Conservation (phyloP, 2,113 vertebrate species). For the Myxocyprinus asiaticus region DNA sequence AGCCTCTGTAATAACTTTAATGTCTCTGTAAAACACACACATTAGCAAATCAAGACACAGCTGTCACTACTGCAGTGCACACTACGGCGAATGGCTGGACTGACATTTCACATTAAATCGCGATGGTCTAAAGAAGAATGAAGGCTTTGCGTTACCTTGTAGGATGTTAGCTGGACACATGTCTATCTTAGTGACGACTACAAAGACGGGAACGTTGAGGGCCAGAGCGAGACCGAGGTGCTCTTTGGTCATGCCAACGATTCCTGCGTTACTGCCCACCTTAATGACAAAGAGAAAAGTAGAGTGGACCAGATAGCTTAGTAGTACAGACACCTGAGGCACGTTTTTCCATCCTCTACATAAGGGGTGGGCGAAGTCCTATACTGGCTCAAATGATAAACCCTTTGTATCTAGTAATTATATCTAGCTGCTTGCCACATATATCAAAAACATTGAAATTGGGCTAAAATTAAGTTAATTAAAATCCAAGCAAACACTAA, state of each 20-base stretch:
- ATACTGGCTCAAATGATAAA: too few species aligned
- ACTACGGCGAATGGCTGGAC: too few species aligned
- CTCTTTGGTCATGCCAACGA: conserved; percentile 97
- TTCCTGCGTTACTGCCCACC: conserved; percentile 96
- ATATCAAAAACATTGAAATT: too few species aligned
- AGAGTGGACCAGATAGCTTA: background rate
- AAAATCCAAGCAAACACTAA: too few species aligned
- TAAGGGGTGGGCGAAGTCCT: too few species aligned
- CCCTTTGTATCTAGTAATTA: too few species aligned
- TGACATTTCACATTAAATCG: background rate
- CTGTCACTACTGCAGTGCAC: too few species aligned
- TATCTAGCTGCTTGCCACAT: too few species aligned
- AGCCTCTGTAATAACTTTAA: conserved; percentile 91
- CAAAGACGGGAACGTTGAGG: conserved; percentile 92
- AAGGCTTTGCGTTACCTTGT: conserved; percentile 78
- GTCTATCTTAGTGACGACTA: conserved; percentile 96
- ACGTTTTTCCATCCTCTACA: too few species aligned
- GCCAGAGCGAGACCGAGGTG: conserved; percentile 91
- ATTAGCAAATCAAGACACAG: too few species aligned
- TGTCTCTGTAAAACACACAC: conserved; percentile 77
- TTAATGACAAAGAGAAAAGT: conserved; percentile 50
- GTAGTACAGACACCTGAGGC: background rate
- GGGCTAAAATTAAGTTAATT: too few species aligned
- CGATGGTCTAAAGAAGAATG: background rate
- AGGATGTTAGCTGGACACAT: conserved; percentile 96